These are phyloP conservation scores for Mastigias papua DNA, from an alignment of 30 jellyfish, hydroid and myxozoan species.

Conservation along the genomic window DNA sequence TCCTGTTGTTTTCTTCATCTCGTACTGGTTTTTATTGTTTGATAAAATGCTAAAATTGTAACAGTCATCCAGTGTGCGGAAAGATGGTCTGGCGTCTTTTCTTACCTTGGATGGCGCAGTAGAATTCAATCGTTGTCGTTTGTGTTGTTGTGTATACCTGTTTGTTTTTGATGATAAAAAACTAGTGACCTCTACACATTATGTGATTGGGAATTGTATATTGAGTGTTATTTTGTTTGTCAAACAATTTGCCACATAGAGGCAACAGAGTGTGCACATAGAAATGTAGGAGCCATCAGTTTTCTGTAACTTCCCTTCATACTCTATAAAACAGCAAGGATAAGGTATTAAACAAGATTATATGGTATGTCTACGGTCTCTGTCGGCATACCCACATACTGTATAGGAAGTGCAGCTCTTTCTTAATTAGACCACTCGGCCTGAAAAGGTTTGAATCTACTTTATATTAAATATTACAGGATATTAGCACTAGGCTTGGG, in stretches of 20 bases:
- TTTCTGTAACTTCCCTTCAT: slow-evolving; percentile 34
- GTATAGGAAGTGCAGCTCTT: slow-evolving; percentile 41
- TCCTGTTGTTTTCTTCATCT: too few relatives aligned
- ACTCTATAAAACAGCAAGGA: slow-evolving; percentile 67
- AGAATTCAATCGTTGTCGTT: too few relatives aligned
- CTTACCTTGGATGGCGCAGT: too few relatives aligned
- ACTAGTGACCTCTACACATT: too few relatives aligned
- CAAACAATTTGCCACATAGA: neutral
- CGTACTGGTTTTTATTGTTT: too few relatives aligned
- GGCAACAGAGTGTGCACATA: neutral
- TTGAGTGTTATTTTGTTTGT: neutral
- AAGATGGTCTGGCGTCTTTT: too few relatives aligned
- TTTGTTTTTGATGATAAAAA: too few relatives aligned
- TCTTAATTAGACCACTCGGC: slow-evolving; percentile 46
- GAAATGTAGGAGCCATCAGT: neutral
- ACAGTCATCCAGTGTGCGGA: too few relatives aligned
- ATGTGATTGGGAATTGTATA: too few relatives aligned
- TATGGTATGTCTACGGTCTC: neutral
- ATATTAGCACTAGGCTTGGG: too few relatives aligned
- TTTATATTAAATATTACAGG: slow-evolving; percentile 69
- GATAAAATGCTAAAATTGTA: too few relatives aligned
- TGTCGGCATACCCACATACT: slow-evolving; percentile 8
- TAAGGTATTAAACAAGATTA: slow-evolving; percentile 42
- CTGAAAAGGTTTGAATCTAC: slow-evolving; percentile 51
- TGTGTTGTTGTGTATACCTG: too few relatives aligned